phyloP scores from a whole-genome alignment of 2,888 invertebrate genomes.

The Linnaemya vulpina region DNA sequence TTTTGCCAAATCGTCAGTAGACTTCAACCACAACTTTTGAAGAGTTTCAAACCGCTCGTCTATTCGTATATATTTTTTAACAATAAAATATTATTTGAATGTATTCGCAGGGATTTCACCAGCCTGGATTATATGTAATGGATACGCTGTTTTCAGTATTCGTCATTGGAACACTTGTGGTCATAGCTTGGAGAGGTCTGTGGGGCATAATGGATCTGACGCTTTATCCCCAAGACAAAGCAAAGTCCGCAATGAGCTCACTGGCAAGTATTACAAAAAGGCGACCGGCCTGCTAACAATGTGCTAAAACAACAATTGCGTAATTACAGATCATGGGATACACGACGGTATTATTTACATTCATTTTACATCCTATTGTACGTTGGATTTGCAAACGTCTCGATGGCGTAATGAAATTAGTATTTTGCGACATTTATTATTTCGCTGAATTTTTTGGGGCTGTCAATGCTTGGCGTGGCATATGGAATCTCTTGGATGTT shows the following conservation, averaged over 20 bases:
- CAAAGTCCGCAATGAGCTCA: conserved; percentile 89
- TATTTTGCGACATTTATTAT: conserved; percentile 90
- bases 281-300: background rate
- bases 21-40: too few species aligned
- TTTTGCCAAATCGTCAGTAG: too few species aligned
- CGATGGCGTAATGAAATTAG: conserved; percentile 87
- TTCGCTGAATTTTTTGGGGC: conserved; percentile 91
- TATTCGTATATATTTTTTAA: background rate
- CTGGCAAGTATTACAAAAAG: conserved; percentile 86
- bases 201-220: conserved; percentile 92
- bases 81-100: background rate
- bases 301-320: background rate
- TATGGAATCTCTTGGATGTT: conserved; percentile 91
- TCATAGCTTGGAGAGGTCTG: conserved; percentile 94
- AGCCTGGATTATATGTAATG: conserved; percentile 89
- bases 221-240: conserved; percentile 88
- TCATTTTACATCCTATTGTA: conserved; percentile 89
- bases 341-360: conserved; percentile 88
- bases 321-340: conserved; percentile 86
- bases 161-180: conserved; percentile 92
- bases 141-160: conserved; percentile 94
- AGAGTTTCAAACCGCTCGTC: too few species aligned
- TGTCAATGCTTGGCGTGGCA: conserved; percentile 94
- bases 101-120: conserved; percentile 86
- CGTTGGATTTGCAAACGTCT: conserved; percentile 88